Base-by-base conservation (phyloP, 2,888 invertebrate species). In the Callinectes sapidus region DNA sequence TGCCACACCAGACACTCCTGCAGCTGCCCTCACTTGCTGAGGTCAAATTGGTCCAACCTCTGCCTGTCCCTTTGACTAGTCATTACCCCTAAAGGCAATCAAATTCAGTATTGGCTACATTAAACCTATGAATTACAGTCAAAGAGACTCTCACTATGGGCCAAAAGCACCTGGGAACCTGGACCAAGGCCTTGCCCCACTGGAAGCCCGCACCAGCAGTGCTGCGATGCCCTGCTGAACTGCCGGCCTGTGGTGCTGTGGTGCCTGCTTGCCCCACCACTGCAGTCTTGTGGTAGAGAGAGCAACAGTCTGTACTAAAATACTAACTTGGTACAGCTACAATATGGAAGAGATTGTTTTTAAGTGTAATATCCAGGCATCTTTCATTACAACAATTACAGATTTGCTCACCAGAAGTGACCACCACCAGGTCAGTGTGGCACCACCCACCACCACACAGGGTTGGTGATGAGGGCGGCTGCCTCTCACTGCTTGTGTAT, bases 11-110 rank as follows among this genome's bases (percentile, higher is more conserved):
- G 92, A 92, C 92, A 92, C 92, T 87, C 77, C 71, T 89, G 87
- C 77, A 90, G 90, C 87, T 61, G 86, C 90, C 90, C 90, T 88
- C 92, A 90, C 87, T 87, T 77, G 86, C 90, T 77, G 90, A 86
- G 90, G 86, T 87, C 89, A 87, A 87, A 48, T 90, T 77, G 87
- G 92, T 90, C 92, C 92, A 92, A 90, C 90, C 90, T 85, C 86
- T 54, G 61, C 35, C 66, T 88, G 77, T 91, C 87, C 91, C 66
- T 88, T 77, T 81, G 54, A 77, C 66, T 71, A 88, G 61, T 55
- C 54, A 55, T 86, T 86, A 86, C 42, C 61, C 90, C 90, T 90
- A 86, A 90, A 86, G 90, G 86, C 71, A 86, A 86, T 86, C 86
- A 90, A 86, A 48, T 90, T 86, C 86, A 85, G 81, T 81, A 81